These are phyloP conservation scores for Marmota flaviventris DNA, from an alignment of 2,113 vertebrate genomes.

Conservation along the genomic window DNA sequence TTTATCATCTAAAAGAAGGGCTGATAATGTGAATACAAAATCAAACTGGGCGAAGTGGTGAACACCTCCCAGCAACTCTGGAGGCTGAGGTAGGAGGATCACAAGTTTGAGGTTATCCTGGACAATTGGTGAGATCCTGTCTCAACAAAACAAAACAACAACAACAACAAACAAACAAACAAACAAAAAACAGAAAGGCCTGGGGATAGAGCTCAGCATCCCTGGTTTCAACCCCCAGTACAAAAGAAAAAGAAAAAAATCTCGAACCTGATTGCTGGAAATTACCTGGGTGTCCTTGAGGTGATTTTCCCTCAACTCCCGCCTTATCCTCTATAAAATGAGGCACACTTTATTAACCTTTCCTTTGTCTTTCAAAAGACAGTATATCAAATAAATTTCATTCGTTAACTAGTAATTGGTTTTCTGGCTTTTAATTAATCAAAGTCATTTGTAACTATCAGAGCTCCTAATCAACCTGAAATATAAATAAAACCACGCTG, in stretches of 20 bases:
- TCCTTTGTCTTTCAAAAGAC: constrained; percentile 23
- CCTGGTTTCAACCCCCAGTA: background rate
- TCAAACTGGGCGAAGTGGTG: background rate
- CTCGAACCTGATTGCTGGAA: background rate
- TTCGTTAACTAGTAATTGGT: constrained; percentile 23
- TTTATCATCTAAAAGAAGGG: background rate
- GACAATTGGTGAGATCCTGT: background rate
- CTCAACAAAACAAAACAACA: background rate
- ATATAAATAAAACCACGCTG: background rate
- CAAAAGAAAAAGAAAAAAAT: background rate
- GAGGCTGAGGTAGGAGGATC: background rate
- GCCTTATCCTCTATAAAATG: background rate
- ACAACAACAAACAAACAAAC: too few species aligned
- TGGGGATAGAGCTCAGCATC: background rate
- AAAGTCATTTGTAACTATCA: background rate
- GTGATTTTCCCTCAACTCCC: background rate
- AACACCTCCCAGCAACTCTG: background rate
- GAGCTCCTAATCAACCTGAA: constrained; percentile 29
- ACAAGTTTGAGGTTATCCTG: background rate
- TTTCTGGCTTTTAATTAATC: constrained; percentile 44
- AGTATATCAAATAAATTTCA: background rate
- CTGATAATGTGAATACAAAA: background rate
- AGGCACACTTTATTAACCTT: constrained; percentile 1
- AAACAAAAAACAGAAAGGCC: background rate
- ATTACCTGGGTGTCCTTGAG: background rate